Conservation (phyloP, 92 coral and sea anemone species). For the Bergia sp. region DNA sequence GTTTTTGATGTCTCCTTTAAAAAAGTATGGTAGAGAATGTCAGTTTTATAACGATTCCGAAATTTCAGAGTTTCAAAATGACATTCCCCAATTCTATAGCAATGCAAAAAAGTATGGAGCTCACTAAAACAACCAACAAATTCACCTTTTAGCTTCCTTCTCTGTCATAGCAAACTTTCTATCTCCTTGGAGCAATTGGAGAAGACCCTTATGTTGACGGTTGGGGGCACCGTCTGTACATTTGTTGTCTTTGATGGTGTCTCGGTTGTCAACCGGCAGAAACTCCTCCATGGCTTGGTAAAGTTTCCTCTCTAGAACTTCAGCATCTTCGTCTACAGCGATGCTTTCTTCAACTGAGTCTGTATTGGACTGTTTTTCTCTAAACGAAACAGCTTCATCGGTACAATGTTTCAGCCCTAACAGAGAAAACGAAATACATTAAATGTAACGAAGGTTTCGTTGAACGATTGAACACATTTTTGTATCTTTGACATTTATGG, state of each 20-base stretch:
- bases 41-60: too few species aligned
- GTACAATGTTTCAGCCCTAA: not conserved
- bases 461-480: not conserved
- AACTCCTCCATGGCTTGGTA: constrained; percentile 65
- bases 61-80: too few species aligned
- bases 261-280: constrained; percentile 22
- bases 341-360: constrained; percentile 44
- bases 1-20: too few species aligned
- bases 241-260: not conserved
- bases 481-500: too few species aligned
- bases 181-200: not conserved
- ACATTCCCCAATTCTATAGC: not conserved
- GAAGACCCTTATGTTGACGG: not conserved
- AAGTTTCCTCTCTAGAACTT: constrained; percentile 68
- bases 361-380: constrained; percentile 30
- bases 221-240: not conserved
- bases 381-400: not conserved
- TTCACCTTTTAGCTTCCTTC: constrained; percentile 28
- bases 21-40: too few species aligned
- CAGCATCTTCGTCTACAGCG: constrained; percentile 81
- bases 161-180: constrained; percentile 23
- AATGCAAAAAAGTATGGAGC: not conserved
- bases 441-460: not conserved
- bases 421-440: not conserved
- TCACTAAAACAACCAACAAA: not conserved